Percentiles rank a stretch among this genome's conserved stretches.
phyloP scores from a whole-genome alignment of 2,113 vertebrate genomes.

The Hylia prasina region DNA sequence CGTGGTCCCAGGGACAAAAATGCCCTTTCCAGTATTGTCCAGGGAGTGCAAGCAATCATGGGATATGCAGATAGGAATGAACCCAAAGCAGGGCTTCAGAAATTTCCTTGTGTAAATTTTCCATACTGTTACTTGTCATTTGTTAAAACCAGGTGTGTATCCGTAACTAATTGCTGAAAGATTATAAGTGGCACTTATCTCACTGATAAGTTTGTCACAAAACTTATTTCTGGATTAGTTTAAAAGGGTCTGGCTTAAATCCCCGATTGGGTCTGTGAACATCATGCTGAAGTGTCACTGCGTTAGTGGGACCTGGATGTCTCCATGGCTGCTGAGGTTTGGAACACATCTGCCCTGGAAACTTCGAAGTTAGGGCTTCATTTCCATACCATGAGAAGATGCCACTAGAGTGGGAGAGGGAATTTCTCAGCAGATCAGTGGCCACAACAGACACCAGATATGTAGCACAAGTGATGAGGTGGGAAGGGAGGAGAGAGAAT shows the following conservation, averaged over 20 bases:
- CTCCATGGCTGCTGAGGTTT: neutral
- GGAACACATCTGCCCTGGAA: neutral
- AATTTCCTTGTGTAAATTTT: neutral
- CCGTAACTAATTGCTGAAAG: neutral
- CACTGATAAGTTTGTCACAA: neutral
- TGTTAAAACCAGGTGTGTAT: neutral
- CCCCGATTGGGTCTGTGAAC: neutral
- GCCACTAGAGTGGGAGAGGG: neutral
- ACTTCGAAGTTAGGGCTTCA: neutral
- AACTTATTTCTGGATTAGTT: neutral
- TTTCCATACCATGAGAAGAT: neutral
- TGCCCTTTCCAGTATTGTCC: neutral
- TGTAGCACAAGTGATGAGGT: neutral
- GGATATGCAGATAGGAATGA: neutral
- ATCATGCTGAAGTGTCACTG: neutral
- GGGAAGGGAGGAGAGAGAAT: neutral
- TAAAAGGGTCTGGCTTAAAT: neutral
- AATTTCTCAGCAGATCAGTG: neutral
- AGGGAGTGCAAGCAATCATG: accelerated
- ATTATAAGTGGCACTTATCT: neutral
- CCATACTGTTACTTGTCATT: neutral
- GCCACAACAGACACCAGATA: neutral
- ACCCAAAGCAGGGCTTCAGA: neutral
- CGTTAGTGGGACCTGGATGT: neutral
- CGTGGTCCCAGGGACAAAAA: neutral